Conservation (phyloP, 2,797 vertebrate species). For the Chloroceryle amazona region DNA sequence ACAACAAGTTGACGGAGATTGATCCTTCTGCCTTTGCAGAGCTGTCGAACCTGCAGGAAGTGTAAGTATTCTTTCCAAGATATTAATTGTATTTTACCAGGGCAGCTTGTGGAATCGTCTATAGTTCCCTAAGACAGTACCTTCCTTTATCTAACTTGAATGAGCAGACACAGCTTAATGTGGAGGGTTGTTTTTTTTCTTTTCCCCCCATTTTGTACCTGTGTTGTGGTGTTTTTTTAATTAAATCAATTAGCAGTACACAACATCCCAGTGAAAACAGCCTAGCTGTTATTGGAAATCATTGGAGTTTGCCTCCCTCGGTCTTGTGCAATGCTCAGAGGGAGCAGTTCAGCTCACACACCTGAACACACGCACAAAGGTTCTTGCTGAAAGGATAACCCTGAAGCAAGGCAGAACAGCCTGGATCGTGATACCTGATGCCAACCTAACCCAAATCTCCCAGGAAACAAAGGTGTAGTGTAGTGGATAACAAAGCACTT, state of each 20-base stretch:
- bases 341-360: constrained; percentile 12
- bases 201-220: not conserved
- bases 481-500: constrained; percentile 35
- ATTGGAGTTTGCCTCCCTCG: not conserved
- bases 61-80: constrained; percentile 88
- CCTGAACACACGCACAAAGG: constrained; percentile 18
- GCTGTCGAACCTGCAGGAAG: constrained; percentile 90
- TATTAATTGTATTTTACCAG: constrained; percentile 33
- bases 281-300: constrained; percentile 48
- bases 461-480: constrained; percentile 69
- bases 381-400: constrained; percentile 60
- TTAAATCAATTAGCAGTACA: constrained; percentile 53
- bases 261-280: constrained; percentile 17
- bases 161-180: not conserved
- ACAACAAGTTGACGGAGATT: constrained; percentile 91
- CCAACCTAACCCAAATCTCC: constrained; percentile 44
- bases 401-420: constrained; percentile 14
- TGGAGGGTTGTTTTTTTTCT: not conserved
- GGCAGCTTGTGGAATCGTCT: not conserved
- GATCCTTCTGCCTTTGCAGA: constrained; percentile 86
- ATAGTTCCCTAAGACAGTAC: not conserved
- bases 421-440: constrained; percentile 38
- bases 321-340: constrained; percentile 16
- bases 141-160: not conserved
- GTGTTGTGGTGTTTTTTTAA: not conserved